Evolutionary conservation across 37 sponge, comb jelly and placozoan genomes (phyloP), one percentile per base, ranked within the genome.

Genomic region (Theonella swinhoei): DNA sequence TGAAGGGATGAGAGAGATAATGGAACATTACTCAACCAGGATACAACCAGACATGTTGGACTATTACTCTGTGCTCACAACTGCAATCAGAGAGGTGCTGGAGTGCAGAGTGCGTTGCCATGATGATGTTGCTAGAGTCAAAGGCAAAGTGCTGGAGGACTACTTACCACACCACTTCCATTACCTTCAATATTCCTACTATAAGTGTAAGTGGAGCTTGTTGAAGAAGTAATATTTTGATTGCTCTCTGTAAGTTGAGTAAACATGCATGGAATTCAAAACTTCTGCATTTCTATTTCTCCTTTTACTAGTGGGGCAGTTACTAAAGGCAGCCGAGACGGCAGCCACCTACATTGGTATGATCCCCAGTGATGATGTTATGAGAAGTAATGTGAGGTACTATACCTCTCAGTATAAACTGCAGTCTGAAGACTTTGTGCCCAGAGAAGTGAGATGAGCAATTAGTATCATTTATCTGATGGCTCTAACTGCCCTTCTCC

Each of bases 151-250:
- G 1, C 20, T 72, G 33, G 68, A 54, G 1, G 59, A 54, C 0
- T 82, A 83, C 59, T 68, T 92, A 1, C 22, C 68, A 22, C 38
- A 4, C 26, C 86, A 79, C 42, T 83, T 92, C 68, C 47, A 88
- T 78, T 80, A 88, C 42, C 92, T 92, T 0, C 92, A 92, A 64
- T 92, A 74, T 40, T 20, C 23, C 34, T 81, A 92, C 74, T 92
- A 74, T 67, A 82, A 88, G 40, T 64, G 91, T 91, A 58, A 68
- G 91, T 64, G 23, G 0, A n/a, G n/a, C n/a, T n/a, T n/a, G n/a
- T n/a, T n/a, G n/a, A n/a, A n/a, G n/a, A n/a, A n/a, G n/a, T n/a
- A n/a, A n/a, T n/a, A n/a, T n/a, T n/a, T n/a, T n/a, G n/a, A n/a
- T n/a, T n/a, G n/a, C n/a, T n/a, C n/a, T n/a, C n/a, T n/a, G n/a